These are phyloP conservation scores for Gandaritis pyraliata DNA, from an alignment of 2,888 invertebrate genomes.

Conservation along the genomic window DNA sequence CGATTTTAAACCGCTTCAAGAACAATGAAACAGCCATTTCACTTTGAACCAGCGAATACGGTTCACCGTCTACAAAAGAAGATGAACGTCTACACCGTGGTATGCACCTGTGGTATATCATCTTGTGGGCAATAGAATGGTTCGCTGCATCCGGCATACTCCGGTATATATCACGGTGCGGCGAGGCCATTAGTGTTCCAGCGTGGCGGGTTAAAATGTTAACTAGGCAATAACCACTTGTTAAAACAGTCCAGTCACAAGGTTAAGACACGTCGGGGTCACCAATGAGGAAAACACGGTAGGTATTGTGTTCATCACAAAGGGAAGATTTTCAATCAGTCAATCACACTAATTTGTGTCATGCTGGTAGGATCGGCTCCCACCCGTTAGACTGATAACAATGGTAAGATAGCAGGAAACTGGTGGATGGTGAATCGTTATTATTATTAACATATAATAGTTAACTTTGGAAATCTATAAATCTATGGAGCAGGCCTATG, in stretches of 20 bases:
- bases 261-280: too few relatives aligned
- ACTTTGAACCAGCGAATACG: constrained; percentile 16
- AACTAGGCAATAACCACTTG: constrained; percentile 25
- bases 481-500: too few relatives aligned
- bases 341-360: too few relatives aligned
- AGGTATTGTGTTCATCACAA: too few relatives aligned
- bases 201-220: constrained; percentile 36
- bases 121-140: constrained; percentile 61
- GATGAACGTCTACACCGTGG: constrained; percentile 21
- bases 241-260: constrained; percentile 4
- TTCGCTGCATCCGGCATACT: constrained; percentile 53
- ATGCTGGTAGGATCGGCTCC: too few relatives aligned
- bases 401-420: too few relatives aligned
- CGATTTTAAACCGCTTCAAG: constrained; percentile 40
- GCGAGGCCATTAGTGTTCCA: constrained; percentile 31
- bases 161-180: constrained; percentile 31
- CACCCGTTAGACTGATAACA: too few relatives aligned
- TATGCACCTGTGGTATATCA: constrained; percentile 58
- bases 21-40: constrained; percentile 14
- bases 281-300: too few relatives aligned
- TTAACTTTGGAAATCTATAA: too few relatives aligned
- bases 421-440: too few relatives aligned
- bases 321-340: too few relatives aligned
- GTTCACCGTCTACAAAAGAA: constrained; percentile 23
- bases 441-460: too few relatives aligned